Percentiles rank a stretch among this genome's conserved stretches.
These are phyloP conservation scores for Ceuthmochares aereus DNA, from an alignment of 2,113 vertebrate species.

Conservation along the genomic window DNA sequence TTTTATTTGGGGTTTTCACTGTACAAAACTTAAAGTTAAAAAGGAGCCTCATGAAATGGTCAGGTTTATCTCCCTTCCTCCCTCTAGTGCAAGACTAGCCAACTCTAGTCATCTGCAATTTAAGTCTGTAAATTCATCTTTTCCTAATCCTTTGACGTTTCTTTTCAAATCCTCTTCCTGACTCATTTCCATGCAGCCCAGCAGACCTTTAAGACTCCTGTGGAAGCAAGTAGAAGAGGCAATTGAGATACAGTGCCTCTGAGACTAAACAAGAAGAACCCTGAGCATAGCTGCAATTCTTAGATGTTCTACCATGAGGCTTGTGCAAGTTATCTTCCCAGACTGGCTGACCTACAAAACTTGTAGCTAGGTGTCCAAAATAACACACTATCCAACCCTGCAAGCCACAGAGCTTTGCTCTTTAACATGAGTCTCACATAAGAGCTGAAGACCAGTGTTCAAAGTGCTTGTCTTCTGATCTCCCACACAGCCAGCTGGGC, in stretches of 20 bases:
- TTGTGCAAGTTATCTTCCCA: background rate
- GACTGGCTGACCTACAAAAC: background rate
- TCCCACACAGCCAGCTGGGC: background rate
- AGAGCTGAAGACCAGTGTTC: background rate
- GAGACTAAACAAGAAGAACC: background rate
- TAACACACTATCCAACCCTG: background rate
- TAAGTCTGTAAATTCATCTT: background rate
- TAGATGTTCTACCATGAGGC: background rate
- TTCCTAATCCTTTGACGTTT: background rate
- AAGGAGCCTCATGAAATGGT: background rate
- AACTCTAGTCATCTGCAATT: background rate
- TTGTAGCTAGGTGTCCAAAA: background rate
- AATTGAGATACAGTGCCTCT: fast-evolving
- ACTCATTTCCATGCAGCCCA: background rate
- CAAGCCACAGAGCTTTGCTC: background rate
- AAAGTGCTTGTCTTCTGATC: background rate
- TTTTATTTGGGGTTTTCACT: background rate
- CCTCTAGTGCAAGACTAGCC: background rate
- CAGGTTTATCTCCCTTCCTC: background rate
- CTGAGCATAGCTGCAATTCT: background rate
- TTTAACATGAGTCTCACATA: fast-evolving
- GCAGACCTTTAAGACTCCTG: background rate
- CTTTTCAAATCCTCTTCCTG: background rate
- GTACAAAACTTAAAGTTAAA: background rate
- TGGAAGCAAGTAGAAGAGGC: background rate